Base-by-base conservation (phyloP, 1,140 invertebrate species). In the Ceratosolen fusciceps region DNA sequence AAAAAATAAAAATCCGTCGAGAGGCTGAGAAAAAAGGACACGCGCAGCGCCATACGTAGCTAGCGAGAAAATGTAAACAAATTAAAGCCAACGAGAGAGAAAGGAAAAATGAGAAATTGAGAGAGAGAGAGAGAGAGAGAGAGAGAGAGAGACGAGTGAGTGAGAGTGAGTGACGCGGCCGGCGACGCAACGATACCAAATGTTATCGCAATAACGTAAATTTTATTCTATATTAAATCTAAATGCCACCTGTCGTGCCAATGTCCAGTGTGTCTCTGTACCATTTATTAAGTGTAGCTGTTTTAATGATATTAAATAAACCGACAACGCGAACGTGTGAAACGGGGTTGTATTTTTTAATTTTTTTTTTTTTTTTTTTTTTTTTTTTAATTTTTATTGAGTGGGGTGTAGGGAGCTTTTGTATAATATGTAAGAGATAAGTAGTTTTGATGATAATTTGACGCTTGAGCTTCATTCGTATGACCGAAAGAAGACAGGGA, bases 201-300 rank as follows among this genome's bases (percentile, higher is more conserved):
- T 90, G 89, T 90, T 90, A 90, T 90, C 89, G 89, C 89, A 90
- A 90, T 90, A 90, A 90, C 89, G 88, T 90, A 90, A 90, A 90
- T 90, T 90, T 90, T 90, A 90, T 90, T 90, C 88, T 90, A 89
- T 89, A 90, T 90, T 90, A 90, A 90, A 90, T 89, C 87, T 90
- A 90, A 89, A 90, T 89, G 89, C 89, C 89, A 90, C 89, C 89
- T 90, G 89, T 90, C 89, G 89, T 90, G 89, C 89, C 89, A 90
- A 90, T 90, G 89, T 90, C 89, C 88, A 90, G 87, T 89, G 88
- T 90, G 88, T 90, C 87, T 90, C 89, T 90, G 88, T 90, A 90
- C 86, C 89, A 90, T 88, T 90, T 90, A 89, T 86, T 89, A 89
- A 89, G 85, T 87, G 85, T 90, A 90, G 88, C 87, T 82, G 88